Evolutionary conservation across 2,888 invertebrate genomes (phyloP), one percentile per base, ranked within the genome.

Genomic region (Drosophila borborema): DNA sequence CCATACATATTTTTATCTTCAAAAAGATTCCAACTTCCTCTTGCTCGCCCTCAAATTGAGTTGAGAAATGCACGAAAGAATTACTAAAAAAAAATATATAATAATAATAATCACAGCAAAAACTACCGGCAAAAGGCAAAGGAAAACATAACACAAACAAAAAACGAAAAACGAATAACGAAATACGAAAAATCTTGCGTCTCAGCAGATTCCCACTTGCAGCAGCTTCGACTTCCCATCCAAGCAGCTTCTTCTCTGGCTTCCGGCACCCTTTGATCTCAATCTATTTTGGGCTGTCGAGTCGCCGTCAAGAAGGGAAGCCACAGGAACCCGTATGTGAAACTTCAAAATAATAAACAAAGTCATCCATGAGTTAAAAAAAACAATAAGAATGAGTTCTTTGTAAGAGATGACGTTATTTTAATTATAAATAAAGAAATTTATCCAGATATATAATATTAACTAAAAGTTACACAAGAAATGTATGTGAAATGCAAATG

Each of bases 281-380:
- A 20, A 20, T 20, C 75, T 74, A 75, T 71, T 74, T 71, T 48
- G 14, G 59, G 41, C 49, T 18, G 38, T 28, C 12, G 16, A 54
- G 40, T 48, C 28, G 51, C 23, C 14, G 59, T n/a, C 6, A 7
- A 6, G 28, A 5, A 49, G 23, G 38, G 46, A 49, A 46, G 43
- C 60, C 49, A 23, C 41, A 55, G 63, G 60, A 56, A 40, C 61
- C 43, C 31, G 34, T 20, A 61, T 43, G 67, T 43, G n/a, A 45
- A 65, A 63, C 58, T 23, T 71, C 18, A 70, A 71, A 65, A 74
- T 51, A 69, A 74, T 49, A 65, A 64, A 68, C 55, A 64, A 41
- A 34, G 20, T 51, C 45, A 45, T 12, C 14, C 23, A 14, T 48
- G 55, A 56, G 9, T 41, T 54, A 10, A 16, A 23, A 23, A 31